Base-by-base conservation (phyloP, 2,888 invertebrate species). In the Athalia circularis region DNA sequence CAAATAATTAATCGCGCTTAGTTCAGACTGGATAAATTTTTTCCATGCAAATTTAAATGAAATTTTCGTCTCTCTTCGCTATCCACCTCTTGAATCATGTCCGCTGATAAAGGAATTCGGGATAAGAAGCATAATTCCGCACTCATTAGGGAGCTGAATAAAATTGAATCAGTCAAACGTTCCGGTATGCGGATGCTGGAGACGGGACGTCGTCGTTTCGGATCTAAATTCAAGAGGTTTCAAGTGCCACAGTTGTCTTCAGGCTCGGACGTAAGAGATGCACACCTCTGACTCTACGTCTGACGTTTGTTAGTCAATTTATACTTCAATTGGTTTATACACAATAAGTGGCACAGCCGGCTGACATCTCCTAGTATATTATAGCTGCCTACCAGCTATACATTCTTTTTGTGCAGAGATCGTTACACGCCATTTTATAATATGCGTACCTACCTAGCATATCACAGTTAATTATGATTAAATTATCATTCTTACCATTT, bases 151-250 rank as follows among this genome's bases (percentile, higher is more conserved):
- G 84, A 85, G 79, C 78, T 87, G 13, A 77, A 78, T 70, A 83
- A 81, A 64, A 79, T 87, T 50, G 80, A 84, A 29, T 80, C 80
- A 77, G 78, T 79, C 48, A 83, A 83, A 75, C 85, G 82, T 74
- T 83, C 83, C 43, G 82, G 84, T 11, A 78, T 83, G 5, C 81
- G 83, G 62, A 84, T 84, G 82, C 77, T 86, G 48, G 83, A 86
- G 15, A 81, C 83, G 3, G 81, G 70, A n/a, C 83, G 80, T 72
- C 82, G 82, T 65, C 83, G 85, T 15, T 86, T 87, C 68, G 80
- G 83, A 61, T 80, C 79, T 7, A 84, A 84, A 45, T 80, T 83
- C 79, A 84, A 82, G 78, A 83, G 83, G 57, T 65, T 62, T 13
- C 47, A 74, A 54, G 54, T 65, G 43, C 54, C 65, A 48, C 72